Base-by-base conservation (phyloP, 2,888 invertebrate genomes). In the Xylocampa areola region DNA sequence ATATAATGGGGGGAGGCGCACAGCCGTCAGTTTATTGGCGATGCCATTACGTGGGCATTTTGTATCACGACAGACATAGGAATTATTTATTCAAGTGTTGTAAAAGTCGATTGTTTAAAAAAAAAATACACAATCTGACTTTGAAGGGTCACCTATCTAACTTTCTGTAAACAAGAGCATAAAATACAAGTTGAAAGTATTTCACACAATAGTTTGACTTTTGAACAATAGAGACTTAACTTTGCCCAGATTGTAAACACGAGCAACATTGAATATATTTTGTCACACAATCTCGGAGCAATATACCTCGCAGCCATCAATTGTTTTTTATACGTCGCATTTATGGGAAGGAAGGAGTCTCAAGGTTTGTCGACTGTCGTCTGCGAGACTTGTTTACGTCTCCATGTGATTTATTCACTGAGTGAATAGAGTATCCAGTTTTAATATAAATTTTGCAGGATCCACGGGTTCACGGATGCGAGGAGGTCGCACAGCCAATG, bases 1-100 rank as follows among this genome's bases (percentile, higher is more conserved):
- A 91, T 92, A 92, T 89, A 91, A 92, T 91, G 85, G 91, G 67
- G 71, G 87, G 87, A 84, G 89, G 89, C 73, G 85, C 82, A 79
- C 73, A 68, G 74, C 70, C 62, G 77, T 76, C 80, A 76, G 87
- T 77, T 66, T 78, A 74, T 77, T 79, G 84, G 79, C 82, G 75
- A 80, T 84, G 84, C 80, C 79, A 86, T 87, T 86, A 86, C 84
- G 87, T 86, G 79, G 83, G 82, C 78, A 82, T 75, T 80, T 76
- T 75, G 78, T 80, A 73, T 73, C 75, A 74, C 73, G 61, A 58
- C 60, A 72, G 66, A 73, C 69, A 60, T 59, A 67, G 57, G 58
- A 70, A 65, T 68, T 71, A 68, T 76, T 73, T 76, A 76, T 74
- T 68, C 65, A 68, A 68, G 59, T 71, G 65, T 66, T 61, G 51